Base-by-base conservation (phyloP, 2,888 invertebrate species). In the Osmoderma eremita region DNA sequence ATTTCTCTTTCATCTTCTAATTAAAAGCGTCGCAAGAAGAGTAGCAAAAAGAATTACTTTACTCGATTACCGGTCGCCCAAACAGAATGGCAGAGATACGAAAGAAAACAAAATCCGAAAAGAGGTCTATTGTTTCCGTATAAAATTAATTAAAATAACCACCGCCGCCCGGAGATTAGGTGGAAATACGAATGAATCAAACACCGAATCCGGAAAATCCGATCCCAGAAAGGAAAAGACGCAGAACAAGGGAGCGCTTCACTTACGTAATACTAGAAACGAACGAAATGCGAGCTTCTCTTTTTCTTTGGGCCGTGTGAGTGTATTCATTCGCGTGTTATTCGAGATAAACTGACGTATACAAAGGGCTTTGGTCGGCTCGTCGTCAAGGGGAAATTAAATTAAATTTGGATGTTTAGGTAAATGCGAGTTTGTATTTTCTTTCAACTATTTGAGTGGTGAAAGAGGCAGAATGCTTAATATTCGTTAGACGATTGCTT, bases 111-210 rank as follows among this genome's bases (percentile, higher is more conserved):
- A 61, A n/a, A 61, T 61, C 58, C 58, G 45, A 45, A 48, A 45
- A 45, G 45, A 45, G 58, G 58, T 45, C 58, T 45, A 61, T 61
- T 61, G 58, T 61, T 61, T 61, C 58, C 45, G 58, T 61, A 61
- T 45, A 61, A 61, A 61, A 61, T 61, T 61, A 61, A 61, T 61
- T 61, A 61, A 61, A 61, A 61, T 61, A 61, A 61, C 45, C 58
- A 61, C 45, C 17, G 20, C 22, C 24, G 58, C 17, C 45, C 58
- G 58, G 58, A 61, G 58, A 61, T 61, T 61, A 61, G 45, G 58
- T 61, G 58, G 45, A 61, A n/a, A n/a, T n/a, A 45, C 42, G 45
- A 61, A 61, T 61, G 58, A 61, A 61, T 61, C 58, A 45, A 61
- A 61, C 58, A 61, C 15, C 45, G 58, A 48, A 45, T 61, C 58